phyloP scores from a whole-genome alignment of 1,140 invertebrate genomes.

The Pseudomyrmex gracilis region DNA sequence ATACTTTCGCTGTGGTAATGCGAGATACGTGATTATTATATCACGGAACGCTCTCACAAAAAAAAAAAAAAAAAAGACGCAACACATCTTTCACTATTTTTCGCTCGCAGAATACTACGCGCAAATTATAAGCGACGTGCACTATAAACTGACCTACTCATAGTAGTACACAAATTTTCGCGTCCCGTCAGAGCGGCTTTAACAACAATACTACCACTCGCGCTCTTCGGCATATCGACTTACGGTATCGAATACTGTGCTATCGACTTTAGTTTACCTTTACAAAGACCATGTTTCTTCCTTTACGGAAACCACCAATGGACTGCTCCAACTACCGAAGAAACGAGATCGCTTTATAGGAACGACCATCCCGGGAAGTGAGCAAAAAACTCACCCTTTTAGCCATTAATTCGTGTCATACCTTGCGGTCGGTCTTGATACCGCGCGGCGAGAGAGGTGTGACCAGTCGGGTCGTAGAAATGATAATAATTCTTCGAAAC shows the following conservation, averaged over 20 bases:
- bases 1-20: not conserved
- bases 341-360: slow-evolving; percentile 64
- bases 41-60: slow-evolving; percentile 37
- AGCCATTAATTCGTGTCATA: slow-evolving; percentile 65
- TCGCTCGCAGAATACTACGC: slow-evolving; percentile 26
- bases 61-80: slow-evolving; percentile 37
- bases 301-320: slow-evolving; percentile 30
- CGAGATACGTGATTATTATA: slow-evolving; percentile 42
- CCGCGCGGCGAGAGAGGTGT: slow-evolving; percentile 43
- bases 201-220: not conserved
- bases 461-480: slow-evolving; percentile 27
- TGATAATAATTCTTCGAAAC: slow-evolving; percentile 60
- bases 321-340: slow-evolving; percentile 40
- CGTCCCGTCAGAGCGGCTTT: slow-evolving; percentile 8
- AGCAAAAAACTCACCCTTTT: slow-evolving; percentile 42
- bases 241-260: slow-evolving; percentile 10
- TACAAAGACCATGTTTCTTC: slow-evolving; percentile 45
- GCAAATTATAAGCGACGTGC: slow-evolving; percentile 53
- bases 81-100: slow-evolving; percentile 43
- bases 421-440: slow-evolving; percentile 6
- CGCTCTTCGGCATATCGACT: slow-evolving; percentile 16
- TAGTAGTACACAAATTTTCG: slow-evolving; percentile 42
- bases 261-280: slow-evolving; percentile 56
- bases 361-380: not conserved
- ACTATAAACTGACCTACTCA: not conserved